Evolutionary conservation across 2,888 invertebrate genomes (phyloP), one percentile per base, ranked within the genome.

Genomic region (Calephelis perditalis): DNA sequence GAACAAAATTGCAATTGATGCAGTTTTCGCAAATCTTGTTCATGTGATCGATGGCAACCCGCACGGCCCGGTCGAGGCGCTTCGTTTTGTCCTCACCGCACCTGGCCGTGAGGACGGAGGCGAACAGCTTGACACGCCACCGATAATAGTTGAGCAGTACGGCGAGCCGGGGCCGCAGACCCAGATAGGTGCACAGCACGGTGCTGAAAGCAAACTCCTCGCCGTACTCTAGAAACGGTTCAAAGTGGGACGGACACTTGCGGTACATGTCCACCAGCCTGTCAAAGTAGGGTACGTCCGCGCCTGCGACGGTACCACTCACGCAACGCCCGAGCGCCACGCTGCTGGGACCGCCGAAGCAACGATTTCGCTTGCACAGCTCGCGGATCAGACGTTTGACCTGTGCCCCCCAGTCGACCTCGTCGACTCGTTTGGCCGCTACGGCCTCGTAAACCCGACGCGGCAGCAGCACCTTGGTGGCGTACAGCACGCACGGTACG

Each of bases 131-230:
- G 43, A 57, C 57, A 15, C 57, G 57, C 45, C 57, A 57, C 45
- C 57, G 57, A 57, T 57, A 57, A 26, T 57, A 57, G 57, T 57
- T 57, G 57, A 57, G 57, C 57, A 56, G 43, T 15, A 43, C 57
- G 57, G 57, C 57, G 57, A 57, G 57, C 45, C 57, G 57, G n/a
- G 56, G 56, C 37, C 56, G 56, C 40, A 56, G 56, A 40, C 15
- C 15, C 15, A 15, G 15, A 15, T 15, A 15, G 15, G 15, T 15
- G 15, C 15, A 15, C 15, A 15, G 15, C 15, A 15, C 15, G 15
- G 15, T 15, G 15, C 15, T 15, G 15, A 15, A 15, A 15, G 15
- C 15, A 36, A 37, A 56, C 37, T 37, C 40, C 36, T 36, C 56
- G 43, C 56, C 56, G 37, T 36, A 56, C 56, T 56, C 56, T 43